Evolutionary conservation across 2,797 vertebrate species (phyloP).

Genomic region (Antennarius maculatus): DNA sequence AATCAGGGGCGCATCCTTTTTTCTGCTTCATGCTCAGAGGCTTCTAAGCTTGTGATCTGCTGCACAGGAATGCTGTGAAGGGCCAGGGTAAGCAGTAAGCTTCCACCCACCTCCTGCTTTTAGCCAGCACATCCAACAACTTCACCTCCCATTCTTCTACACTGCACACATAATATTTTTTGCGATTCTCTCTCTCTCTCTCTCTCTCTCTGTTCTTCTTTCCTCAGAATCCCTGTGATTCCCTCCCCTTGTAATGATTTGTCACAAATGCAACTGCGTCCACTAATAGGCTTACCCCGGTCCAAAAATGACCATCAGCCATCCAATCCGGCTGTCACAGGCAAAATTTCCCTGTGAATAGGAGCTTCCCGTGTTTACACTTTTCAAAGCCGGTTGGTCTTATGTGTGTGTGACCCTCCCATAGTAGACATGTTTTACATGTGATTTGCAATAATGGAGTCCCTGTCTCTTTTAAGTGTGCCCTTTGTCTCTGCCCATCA

Average conservation of each 20-base stretch:
- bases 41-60: constrained; percentile 57
- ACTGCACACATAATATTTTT: constrained; percentile 72
- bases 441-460: constrained; percentile 64
- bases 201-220: constrained; percentile 32
- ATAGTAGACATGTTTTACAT: constrained; percentile 65
- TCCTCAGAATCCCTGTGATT: constrained; percentile 60
- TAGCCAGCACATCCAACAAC: constrained; percentile 56
- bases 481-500: constrained; percentile 51
- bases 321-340: constrained; percentile 78
- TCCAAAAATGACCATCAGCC: constrained; percentile 70
- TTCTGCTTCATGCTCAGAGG: constrained; percentile 57
- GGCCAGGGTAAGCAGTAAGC: constrained; percentile 63
- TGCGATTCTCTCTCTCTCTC: constrained; percentile 27
- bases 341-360: constrained; percentile 73
- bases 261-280: constrained; percentile 73
- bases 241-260: constrained; percentile 73
- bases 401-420: constrained; percentile 67
- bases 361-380: constrained; percentile 71
- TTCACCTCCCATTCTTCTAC: constrained; percentile 65
- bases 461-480: constrained; percentile 40
- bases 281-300: constrained; percentile 67
- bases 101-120: constrained; percentile 70
- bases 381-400: constrained; percentile 74
- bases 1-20: constrained; percentile 42
- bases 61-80: constrained; percentile 58